Base-by-base conservation (phyloP, 1,140 invertebrate genomes). In the Halyomorpha halys region DNA sequence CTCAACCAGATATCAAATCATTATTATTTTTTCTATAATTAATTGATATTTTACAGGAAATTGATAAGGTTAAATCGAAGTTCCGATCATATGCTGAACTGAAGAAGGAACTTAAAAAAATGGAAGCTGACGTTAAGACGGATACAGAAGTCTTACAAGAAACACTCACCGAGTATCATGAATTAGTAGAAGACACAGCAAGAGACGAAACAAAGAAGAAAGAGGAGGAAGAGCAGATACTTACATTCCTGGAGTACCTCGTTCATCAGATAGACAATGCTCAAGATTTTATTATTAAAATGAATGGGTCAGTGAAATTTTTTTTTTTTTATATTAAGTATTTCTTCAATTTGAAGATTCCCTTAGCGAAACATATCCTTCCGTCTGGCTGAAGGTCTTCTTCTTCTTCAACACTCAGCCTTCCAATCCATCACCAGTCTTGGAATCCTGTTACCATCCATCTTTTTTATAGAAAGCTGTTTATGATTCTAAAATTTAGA, bases 261-360 rank as follows among this genome's bases (percentile, higher is more conserved):
- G 74, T 89, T 16, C 87, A 90, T 74, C 85, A 89, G 74, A 83
- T 85, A 72, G 88, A 90, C 72, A 89, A 87, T 75, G 87, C 83
- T n/a, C 73, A 81, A 67, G 72, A 83, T 65, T 89, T 91, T 72
- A 77, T 83, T 27, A 9, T 56, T 25, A 25, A 56, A 47, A 80
- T 82, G 62, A 75, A 81, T 68, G 80, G 63, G 80, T 68, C 86
- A 86, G 66, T 80, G 79, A 70, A 72, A 6, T 13, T 6, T 39
- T 39, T 39, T 6, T 39, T 11, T 6, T 39, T 39, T 45, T 23
- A 62, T n/a, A n/a, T n/a, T n/a, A n/a, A n/a, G n/a, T n/a, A n/a
- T n/a, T n/a, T n/a, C n/a, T n/a, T n/a, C n/a, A n/a, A n/a, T n/a
- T n/a, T n/a, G n/a, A n/a, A n/a, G n/a, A n/a, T n/a, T n/a, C n/a